phyloP scores from a whole-genome alignment of 2,888 invertebrate genomes.

The Cheilosia grossa region DNA sequence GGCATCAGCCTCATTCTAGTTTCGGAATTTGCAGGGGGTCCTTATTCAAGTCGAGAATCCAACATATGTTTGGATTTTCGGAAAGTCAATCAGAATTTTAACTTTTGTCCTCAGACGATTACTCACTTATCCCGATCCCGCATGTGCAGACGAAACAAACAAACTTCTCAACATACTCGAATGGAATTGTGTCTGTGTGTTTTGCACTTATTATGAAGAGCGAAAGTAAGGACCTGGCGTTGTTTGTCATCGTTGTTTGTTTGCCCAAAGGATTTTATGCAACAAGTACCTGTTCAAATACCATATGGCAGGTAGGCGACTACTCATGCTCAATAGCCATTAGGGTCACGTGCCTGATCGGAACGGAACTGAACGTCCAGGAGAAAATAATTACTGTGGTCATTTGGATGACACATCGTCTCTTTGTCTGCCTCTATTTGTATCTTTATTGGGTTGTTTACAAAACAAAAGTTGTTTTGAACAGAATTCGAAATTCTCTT shows the following conservation, averaged over 20 bases:
- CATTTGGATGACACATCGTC: slow-evolving; percentile 64
- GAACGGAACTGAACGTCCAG: slow-evolving; percentile 17
- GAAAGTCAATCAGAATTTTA: slow-evolving; percentile 6
- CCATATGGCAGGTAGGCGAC: slow-evolving; percentile 34
- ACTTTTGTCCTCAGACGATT: slow-evolving; percentile 1
- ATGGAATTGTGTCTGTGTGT: slow-evolving; percentile 13
- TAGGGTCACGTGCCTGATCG: slow-evolving; percentile 59
- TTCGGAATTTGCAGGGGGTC: neutral
- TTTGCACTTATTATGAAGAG: slow-evolving; percentile 61
- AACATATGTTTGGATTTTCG: neutral
- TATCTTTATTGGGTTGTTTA: slow-evolving; percentile 63
- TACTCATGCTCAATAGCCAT: no score
- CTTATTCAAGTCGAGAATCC: neutral
- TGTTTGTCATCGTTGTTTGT: slow-evolving; percentile 47
- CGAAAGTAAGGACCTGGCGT: slow-evolving; percentile 41
- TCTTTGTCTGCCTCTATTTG: slow-evolving; percentile 12
- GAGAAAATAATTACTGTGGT: slow-evolving; percentile 28
- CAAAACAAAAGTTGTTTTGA: slow-evolving; percentile 38
- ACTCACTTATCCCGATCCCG: slow-evolving; percentile 28
- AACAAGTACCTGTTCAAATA: slow-evolving; percentile 69
- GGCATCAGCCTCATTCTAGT: neutral
- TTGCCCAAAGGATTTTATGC: slow-evolving; percentile 70
- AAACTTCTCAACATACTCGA: slow-evolving; percentile 5
- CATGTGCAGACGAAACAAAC: slow-evolving; percentile 22
- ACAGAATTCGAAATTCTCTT: slow-evolving; percentile 17